Conservation (phyloP, 2,888 invertebrate species). For the Darwinula stevensoni region DNA sequence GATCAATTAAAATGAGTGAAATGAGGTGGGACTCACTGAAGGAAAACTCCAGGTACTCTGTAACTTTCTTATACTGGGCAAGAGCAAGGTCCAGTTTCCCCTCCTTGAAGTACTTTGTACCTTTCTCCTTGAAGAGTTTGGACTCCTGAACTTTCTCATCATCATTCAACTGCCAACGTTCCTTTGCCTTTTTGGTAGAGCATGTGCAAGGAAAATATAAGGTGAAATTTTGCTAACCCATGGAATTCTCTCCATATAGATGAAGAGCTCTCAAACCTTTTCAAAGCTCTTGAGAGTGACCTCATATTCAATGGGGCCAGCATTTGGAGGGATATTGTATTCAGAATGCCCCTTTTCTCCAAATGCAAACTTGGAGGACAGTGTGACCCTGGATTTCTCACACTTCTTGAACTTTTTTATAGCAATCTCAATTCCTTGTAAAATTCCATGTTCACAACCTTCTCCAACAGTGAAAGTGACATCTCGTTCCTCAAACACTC, state of each 20-base stretch:
- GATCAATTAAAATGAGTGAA: no score
- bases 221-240: no score
- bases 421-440: slow-evolving; percentile 52
- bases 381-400: slow-evolving; percentile 39
- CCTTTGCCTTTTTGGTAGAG: slow-evolving; percentile 42
- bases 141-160: slow-evolving; percentile 51
- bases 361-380: slow-evolving; percentile 52
- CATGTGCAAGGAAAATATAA: no score
- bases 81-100: slow-evolving; percentile 44
- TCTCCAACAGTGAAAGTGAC: slow-evolving; percentile 60
- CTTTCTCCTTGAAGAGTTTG: slow-evolving; percentile 57
- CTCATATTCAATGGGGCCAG: slow-evolving; percentile 43
- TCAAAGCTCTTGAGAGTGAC: slow-evolving; percentile 59
- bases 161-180: slow-evolving; percentile 48
- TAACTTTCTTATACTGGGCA: slow-evolving; percentile 55
- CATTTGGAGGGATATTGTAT: slow-evolving; percentile 43
- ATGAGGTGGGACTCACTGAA: no score
- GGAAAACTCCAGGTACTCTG: slow-evolving; percentile 32
- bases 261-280: no score
- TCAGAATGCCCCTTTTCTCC: slow-evolving; percentile 33
- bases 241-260: no score
- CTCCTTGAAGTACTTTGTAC: slow-evolving; percentile 58
- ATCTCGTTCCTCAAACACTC: slow-evolving; percentile 46
- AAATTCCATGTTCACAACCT: slow-evolving; percentile 37
- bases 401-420: slow-evolving; percentile 45